A percentile compares a stretch with the other conserved stretches of the same genome.
These are phyloP conservation scores for Lycocerus yunnanus DNA, from an alignment of 2,888 invertebrate genomes.

Conservation along the genomic window DNA sequence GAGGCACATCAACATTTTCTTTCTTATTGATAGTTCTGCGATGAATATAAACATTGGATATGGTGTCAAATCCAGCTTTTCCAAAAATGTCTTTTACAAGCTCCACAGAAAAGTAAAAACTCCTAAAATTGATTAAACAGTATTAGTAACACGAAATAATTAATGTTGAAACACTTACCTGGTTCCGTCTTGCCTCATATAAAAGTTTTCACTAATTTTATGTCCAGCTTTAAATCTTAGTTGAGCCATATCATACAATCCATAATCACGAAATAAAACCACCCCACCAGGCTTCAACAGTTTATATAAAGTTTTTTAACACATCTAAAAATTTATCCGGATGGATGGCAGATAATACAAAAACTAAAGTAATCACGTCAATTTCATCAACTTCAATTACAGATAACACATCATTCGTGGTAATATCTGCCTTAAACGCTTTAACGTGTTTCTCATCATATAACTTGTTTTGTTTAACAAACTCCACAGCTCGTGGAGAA, in stretches of 20 bases:
- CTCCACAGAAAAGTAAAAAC: conserved; percentile 80
- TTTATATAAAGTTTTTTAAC: conserved; percentile 66
- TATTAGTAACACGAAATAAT: neutral
- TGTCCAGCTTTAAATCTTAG: conserved; percentile 90
- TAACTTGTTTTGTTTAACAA: conserved; percentile 72
- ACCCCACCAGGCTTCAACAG: conserved; percentile 77
- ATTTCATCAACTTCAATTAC: conserved; percentile 60
- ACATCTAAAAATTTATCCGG: conserved; percentile 77
- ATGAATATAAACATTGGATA: conserved; percentile 77
- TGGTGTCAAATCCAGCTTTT: conserved; percentile 71
- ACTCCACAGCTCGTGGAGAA: conserved; percentile 86
- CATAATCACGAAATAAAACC: conserved; percentile 91
- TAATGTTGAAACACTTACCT: conserved; percentile 58
- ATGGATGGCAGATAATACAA: conserved; percentile 93
- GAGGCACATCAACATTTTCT: conserved; percentile 86
- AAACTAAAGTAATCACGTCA: conserved; percentile 88
- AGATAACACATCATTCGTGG: conserved; percentile 68
- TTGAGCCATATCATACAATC: conserved; percentile 94
- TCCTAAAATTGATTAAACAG: conserved; percentile 56
- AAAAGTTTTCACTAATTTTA: conserved; percentile 91
- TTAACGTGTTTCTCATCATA: conserved; percentile 70
- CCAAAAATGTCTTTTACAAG: conserved; percentile 69
- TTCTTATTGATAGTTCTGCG: conserved; percentile 90
- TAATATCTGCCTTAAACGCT: conserved; percentile 87
- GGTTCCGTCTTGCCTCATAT: conserved; percentile 96